These are phyloP conservation scores for Chironex yamaguchii DNA, from an alignment of 30 jellyfish, hydroid and myxozoan genomes.

Conservation along the genomic window DNA sequence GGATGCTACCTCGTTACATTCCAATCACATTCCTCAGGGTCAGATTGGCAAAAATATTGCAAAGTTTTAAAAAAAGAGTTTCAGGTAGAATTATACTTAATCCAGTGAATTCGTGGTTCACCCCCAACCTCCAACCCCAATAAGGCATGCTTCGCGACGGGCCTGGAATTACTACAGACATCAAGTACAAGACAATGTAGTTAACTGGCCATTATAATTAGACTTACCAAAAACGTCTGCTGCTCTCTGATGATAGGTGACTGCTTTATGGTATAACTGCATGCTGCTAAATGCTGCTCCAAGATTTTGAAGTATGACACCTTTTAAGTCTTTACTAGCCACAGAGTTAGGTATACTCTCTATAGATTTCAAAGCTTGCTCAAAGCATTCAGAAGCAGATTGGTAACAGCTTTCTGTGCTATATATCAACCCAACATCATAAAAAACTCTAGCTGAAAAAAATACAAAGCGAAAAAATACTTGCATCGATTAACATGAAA, in stretches of 20 bases:
- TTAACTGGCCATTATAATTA: too few species aligned
- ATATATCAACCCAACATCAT: slow-evolving; percentile 89
- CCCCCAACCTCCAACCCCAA: too few species aligned
- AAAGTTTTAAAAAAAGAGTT: too few species aligned
- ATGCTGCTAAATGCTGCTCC: slow-evolving; percentile 82
- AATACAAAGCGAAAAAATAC: too few species aligned
- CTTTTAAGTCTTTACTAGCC: slow-evolving; percentile 69
- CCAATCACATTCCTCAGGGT: too few species aligned
- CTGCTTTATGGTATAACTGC: slow-evolving; percentile 70
- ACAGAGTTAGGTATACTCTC: slow-evolving; percentile 35
- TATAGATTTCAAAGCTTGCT: slow-evolving; percentile 76
- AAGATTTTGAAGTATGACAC: slow-evolving; percentile 72
- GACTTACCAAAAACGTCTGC: slow-evolving; percentile 76
- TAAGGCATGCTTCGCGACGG: too few species aligned
- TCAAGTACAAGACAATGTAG: too few species aligned
- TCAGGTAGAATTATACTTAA: too few species aligned
- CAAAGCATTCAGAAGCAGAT: slow-evolving; percentile 94
- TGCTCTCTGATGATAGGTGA: slow-evolving; percentile 70
- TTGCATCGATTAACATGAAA: background rate
- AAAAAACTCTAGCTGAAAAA: slow-evolving; percentile 79
- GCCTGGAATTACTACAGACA: too few species aligned
- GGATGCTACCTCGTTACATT: too few species aligned
- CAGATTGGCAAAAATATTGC: too few species aligned
- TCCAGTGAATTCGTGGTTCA: too few species aligned
- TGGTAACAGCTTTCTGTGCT: slow-evolving; percentile 82